Base-by-base conservation (phyloP, 2,113 vertebrate species). In the Rallus limicola region DNA sequence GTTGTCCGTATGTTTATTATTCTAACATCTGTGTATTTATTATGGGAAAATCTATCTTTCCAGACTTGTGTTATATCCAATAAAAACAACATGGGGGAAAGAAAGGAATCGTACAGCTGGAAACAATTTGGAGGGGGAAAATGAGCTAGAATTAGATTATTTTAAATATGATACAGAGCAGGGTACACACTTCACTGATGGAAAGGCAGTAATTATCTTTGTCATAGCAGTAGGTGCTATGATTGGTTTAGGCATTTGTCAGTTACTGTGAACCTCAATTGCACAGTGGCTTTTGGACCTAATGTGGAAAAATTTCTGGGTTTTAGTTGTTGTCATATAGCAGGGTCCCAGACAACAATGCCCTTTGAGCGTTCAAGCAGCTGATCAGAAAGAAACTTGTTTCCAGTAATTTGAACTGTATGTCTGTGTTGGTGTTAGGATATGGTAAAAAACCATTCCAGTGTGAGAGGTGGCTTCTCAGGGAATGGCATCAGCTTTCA, bases 1-100 rank as follows among this genome's bases (percentile, higher is more conserved):
- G 71, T 91, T 95, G 79, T 88, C 82, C 58, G 31, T 67, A 55
- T 95, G 72, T 91, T 96, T 95, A 90, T 93, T 95, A 87, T 97
- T 93, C 79, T 92, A 95, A 95, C 87, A 92, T 97, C 76, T 97
- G 95, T 56, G 68, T 86, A 82, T 93, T 97, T 96, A 94, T 96
- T 95, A 90, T 95, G 94, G 86, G 92, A 97, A 96, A 97, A 95
- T 90, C 92, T 90, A 65, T 92, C 80, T 93, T 97, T 95, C 95
- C 2, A 1, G 76, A 92, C 87, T 96, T 96, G 82, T 2, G 4
- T 92, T 95, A 86, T 95, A 92, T 83, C 93, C 95, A 97, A 93
- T 96, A 94, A 96, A 97, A 96, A 95, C 79, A 96, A 85, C 67
- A 95, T 62, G 55, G 53, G 81, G 63, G 75, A 55, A 91, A 88